These are phyloP conservation scores for Maniola jurtina DNA, from an alignment of 1,140 invertebrate species.

Conservation along the genomic window DNA sequence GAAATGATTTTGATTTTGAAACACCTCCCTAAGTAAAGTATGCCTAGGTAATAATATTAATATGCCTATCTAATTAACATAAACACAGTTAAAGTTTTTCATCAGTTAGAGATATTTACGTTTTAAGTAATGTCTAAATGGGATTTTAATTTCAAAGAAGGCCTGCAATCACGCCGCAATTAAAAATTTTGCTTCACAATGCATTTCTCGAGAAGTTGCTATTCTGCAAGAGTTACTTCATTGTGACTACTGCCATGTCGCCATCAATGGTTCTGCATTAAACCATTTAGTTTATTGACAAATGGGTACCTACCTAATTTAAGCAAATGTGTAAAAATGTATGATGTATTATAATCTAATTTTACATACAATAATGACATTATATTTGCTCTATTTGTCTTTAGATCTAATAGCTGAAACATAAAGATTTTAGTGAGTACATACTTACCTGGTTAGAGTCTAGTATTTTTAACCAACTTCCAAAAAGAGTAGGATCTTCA, in stretches of 20 bases:
- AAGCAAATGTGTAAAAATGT: neutral
- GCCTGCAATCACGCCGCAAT: constrained; percentile 11
- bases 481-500: no score
- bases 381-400: no score
- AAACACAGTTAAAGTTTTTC: neutral
- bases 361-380: no score
- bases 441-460: no score
- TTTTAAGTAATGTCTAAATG: constrained; percentile 8
- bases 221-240: constrained; percentile 7
- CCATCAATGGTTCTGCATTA: constrained; percentile 9
- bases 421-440: no score
- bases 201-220: constrained; percentile 9
- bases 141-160: constrained; percentile 13
- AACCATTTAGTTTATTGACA: constrained; percentile 8
- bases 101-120: neutral
- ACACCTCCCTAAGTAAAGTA: no score
- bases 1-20: no score
- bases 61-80: neutral
- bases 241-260: neutral
- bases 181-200: constrained; percentile 15
- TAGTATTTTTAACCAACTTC: no score
- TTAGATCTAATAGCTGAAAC: no score
- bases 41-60: neutral
- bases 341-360: no score
- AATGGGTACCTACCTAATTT: neutral